Conservation (phyloP, 1,140 invertebrate species). For the Drosophila nikananu region DNA sequence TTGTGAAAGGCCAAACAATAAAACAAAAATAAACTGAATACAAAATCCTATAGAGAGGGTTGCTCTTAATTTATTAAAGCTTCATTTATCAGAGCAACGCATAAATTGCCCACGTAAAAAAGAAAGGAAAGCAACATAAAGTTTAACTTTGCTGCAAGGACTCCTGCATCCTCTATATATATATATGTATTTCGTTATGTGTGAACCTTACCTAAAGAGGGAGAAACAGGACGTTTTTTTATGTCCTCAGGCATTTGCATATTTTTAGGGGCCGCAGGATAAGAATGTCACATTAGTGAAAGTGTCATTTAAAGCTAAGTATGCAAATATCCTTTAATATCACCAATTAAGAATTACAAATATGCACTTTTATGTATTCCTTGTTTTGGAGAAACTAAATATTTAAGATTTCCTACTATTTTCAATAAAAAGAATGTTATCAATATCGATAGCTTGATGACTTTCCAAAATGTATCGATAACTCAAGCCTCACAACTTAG, state of each 20-base stretch:
- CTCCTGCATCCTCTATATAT: constrained; percentile 27
- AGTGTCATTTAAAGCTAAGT: background rate
- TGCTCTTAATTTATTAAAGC: constrained; percentile 82
- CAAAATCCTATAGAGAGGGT: constrained; percentile 49
- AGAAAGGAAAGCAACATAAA: constrained; percentile 16
- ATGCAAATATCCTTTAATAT: background rate
- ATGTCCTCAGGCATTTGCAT: constrained; percentile 33
- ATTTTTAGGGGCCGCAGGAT: constrained; percentile 24
- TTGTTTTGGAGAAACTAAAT: background rate
- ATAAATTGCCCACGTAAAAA: constrained; percentile 63
- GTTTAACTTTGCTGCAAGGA: constrained; percentile 47
- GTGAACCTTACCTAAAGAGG: background rate
- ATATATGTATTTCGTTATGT: background rate
- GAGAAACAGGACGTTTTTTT: constrained; percentile 6
- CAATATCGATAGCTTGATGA: accelerated
- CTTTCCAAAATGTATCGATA: background rate
- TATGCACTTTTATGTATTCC: background rate
- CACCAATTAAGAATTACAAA: background rate
- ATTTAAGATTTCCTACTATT: background rate
- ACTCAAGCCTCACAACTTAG: background rate
- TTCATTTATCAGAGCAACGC: constrained; percentile 70
- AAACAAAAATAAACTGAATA: constrained; percentile 46
- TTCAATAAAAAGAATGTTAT: background rate
- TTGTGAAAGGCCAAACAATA: constrained; percentile 43
- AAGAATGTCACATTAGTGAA: constrained; percentile 11